phyloP scores from a whole-genome alignment of 2,797 vertebrate genomes.

The Moxostoma hubbsi region DNA sequence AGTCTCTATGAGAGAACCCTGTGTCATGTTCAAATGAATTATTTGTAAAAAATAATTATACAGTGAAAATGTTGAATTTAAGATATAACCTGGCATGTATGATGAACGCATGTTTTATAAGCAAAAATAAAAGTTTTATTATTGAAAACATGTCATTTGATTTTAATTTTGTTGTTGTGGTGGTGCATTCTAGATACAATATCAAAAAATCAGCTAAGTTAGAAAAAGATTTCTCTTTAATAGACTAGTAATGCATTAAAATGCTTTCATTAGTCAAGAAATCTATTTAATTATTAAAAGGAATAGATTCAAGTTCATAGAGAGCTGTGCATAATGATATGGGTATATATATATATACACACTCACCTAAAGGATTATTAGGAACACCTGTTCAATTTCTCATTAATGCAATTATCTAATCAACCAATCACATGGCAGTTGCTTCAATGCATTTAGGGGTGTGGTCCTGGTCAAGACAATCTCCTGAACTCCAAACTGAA shows the following conservation, averaged over 20 bases:
- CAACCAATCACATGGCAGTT: too few species aligned
- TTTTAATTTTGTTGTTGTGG: not conserved
- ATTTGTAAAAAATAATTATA: slow-evolving; percentile 72
- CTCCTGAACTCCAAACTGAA: too few species aligned
- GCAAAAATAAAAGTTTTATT: slow-evolving; percentile 61
- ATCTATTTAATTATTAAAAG: not conserved
- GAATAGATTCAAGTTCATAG: not conserved
- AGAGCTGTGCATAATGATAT: not conserved
- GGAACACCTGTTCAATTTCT: too few species aligned
- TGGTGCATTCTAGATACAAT: not conserved
- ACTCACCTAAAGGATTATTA: too few species aligned
- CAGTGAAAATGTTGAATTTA: slow-evolving; percentile 63
- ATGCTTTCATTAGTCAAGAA: not conserved
- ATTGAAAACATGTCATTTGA: slow-evolving; percentile 20
- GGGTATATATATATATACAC: too few species aligned
- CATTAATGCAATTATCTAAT: too few species aligned
- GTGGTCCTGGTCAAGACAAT: too few species aligned
- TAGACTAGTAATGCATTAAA: not conserved
- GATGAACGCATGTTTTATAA: slow-evolving; percentile 72
- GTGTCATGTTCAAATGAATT: slow-evolving; percentile 85
- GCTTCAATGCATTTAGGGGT: too few species aligned
- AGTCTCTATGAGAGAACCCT: slow-evolving; percentile 85
- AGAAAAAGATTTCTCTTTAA: not conserved
- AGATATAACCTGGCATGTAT: slow-evolving; percentile 62
- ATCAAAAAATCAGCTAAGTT: not conserved